Percentiles rank a stretch among this genome's conserved stretches.
Evolutionary conservation across 2,797 vertebrate species (phyloP).

Genomic region (Dallia pectoralis): DNA sequence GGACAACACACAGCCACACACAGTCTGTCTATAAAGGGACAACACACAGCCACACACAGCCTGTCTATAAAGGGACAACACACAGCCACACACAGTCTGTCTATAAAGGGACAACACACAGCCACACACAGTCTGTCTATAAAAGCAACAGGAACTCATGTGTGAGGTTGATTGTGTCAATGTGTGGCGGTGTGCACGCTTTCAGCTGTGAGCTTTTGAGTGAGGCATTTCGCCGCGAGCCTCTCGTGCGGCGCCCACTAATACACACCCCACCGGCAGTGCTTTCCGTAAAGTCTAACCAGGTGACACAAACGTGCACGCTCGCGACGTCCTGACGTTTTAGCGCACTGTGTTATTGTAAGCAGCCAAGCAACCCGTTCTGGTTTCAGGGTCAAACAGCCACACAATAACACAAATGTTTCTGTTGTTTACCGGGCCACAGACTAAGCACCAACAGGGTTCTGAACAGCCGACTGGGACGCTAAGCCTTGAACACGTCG

Average conservation of each 20-base stretch:
- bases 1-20: too few relatives aligned
- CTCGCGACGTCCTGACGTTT: background rate
- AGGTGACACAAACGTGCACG: conserved; percentile 16
- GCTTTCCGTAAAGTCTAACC: conserved; percentile 34
- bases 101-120: too few relatives aligned
- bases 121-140: too few relatives aligned
- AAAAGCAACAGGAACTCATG: too few relatives aligned
- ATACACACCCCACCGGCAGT: conserved; percentile 23
- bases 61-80: too few relatives aligned
- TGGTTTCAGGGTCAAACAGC: background rate
- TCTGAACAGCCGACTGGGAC: background rate
- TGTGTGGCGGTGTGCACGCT: too few relatives aligned
- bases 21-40: too few relatives aligned
- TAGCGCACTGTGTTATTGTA: background rate
- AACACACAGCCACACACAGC: too few relatives aligned
- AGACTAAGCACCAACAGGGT: background rate
- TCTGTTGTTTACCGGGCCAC: too few relatives aligned
- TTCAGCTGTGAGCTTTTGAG: background rate
- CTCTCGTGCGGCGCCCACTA: conserved; percentile 41
- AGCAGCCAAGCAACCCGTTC: background rate
- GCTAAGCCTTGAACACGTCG: background rate
- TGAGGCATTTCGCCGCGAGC: conserved; percentile 16
- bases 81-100: too few relatives aligned
- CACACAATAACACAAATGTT: background rate
- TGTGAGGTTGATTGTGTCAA: too few relatives aligned